Conservation (phyloP, 2,113 vertebrate genomes). For the Lutjanus erythropterus region DNA sequence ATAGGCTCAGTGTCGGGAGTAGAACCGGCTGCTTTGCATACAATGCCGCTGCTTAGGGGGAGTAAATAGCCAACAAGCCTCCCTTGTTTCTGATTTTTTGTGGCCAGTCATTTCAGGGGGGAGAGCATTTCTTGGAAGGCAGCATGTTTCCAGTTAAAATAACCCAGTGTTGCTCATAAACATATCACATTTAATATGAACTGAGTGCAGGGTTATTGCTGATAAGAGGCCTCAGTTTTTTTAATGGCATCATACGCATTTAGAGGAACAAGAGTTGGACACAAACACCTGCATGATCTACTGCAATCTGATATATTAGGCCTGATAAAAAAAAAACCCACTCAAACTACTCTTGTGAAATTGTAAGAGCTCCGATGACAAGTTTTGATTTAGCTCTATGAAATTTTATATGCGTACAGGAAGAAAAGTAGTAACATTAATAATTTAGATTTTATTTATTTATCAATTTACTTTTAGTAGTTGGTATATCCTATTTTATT, state of each 20-base stretch:
- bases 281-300: not conserved
- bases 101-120: conserved; percentile 28
- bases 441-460: not conserved
- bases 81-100: conserved; percentile 11
- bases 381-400: not conserved
- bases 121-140: conserved; percentile 23
- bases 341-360: not conserved
- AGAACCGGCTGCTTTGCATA: conserved; percentile 62
- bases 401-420: not conserved
- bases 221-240: not conserved
- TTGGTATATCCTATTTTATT: no score
- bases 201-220: not conserved
- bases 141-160: conserved; percentile 4
- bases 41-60: conserved; percentile 24
- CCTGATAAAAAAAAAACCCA: not conserved
- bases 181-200: not conserved
- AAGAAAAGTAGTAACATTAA: not conserved
- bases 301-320: not conserved
- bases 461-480: no score
- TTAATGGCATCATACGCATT: conserved; percentile 8
- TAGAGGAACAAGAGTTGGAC: conserved; percentile 1
- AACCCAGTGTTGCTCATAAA: conserved; percentile 10
- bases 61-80: conserved; percentile 22
- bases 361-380: no score
- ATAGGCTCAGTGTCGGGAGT: conserved; percentile 49